Conservation (phyloP, 2,797 vertebrate species). For the Anas bernieri region DNA sequence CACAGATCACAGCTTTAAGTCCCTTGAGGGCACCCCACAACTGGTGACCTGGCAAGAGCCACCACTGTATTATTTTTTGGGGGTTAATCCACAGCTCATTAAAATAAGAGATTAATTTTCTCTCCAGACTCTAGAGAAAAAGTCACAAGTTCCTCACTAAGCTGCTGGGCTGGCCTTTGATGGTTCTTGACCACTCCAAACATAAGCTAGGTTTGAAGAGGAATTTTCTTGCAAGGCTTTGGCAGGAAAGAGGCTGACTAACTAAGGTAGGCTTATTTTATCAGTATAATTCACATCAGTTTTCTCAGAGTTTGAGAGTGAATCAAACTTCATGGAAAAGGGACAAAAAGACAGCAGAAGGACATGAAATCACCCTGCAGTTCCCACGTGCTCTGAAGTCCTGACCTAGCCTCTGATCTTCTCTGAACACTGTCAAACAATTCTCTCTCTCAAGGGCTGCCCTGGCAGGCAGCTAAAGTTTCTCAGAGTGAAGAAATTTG, state of each 20-base stretch:
- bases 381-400: not conserved
- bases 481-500: conserved; percentile 23
- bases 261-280: conserved; percentile 31
- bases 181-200: conserved; percentile 24
- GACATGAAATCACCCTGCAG: not conserved
- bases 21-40: not conserved
- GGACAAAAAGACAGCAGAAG: conserved; percentile 31
- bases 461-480: conserved; percentile 32
- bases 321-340: conserved; percentile 4
- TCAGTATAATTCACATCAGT: not conserved
- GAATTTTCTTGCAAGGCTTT: not conserved
- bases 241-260: conserved; percentile 33
- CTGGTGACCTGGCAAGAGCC: not conserved
- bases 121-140: not conserved
- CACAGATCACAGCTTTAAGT: not conserved
- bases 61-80: not conserved
- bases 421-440: not conserved
- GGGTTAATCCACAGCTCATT: not conserved
- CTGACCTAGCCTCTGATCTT: conserved; percentile 18
- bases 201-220: conserved; percentile 36
- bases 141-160: not conserved
- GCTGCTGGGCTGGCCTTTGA: conserved; percentile 1
- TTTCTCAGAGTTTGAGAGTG: conserved; percentile 11
- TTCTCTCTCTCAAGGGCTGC: conserved; percentile 25
- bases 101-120: not conserved